These are phyloP conservation scores for Miichthys miiuy DNA, from an alignment of 2,797 vertebrate species.

Conservation along the genomic window DNA sequence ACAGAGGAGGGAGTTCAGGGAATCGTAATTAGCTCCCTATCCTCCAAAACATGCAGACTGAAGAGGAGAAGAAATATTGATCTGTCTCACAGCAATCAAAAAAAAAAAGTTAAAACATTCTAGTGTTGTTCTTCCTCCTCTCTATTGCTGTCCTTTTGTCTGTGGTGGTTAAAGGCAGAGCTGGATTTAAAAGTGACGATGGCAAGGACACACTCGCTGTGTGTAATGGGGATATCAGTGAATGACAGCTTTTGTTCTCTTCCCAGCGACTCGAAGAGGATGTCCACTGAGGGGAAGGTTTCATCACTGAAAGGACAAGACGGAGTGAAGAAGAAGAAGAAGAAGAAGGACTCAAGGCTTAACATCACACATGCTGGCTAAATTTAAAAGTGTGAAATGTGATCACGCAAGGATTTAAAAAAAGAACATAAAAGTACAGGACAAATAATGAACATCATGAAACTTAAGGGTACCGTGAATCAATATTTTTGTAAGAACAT, in stretches of 20 bases:
- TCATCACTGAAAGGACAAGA: slow-evolving; percentile 62
- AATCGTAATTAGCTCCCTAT: slow-evolving; percentile 69
- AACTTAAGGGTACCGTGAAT: slow-evolving; percentile 22
- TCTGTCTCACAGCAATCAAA: slow-evolving; percentile 55
- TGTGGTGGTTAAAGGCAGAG: slow-evolving; percentile 27
- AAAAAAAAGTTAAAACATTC: slow-evolving; percentile 26
- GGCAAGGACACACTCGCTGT: slow-evolving; percentile 16
- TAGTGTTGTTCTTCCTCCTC: slow-evolving; percentile 3
- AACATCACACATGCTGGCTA: slow-evolving; percentile 49
- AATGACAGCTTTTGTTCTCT: slow-evolving; percentile 62
- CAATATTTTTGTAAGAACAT: background rate
- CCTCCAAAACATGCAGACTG: slow-evolving; percentile 40
- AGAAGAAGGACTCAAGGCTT: slow-evolving; percentile 17
- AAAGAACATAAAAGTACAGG: slow-evolving; percentile 17
- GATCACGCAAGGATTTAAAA: slow-evolving; percentile 46
- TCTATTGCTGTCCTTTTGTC: slow-evolving; percentile 11
- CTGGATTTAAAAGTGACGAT: slow-evolving; percentile 46
- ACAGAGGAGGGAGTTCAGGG: slow-evolving; percentile 55
- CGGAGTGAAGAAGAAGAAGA: background rate
- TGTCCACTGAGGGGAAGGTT: slow-evolving; percentile 61
- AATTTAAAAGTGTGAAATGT: slow-evolving; percentile 54
- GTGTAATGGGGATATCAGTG: slow-evolving; percentile 60
- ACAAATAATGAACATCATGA: slow-evolving; percentile 26
- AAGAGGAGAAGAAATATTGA: slow-evolving; percentile 48
- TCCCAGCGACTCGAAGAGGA: slow-evolving; percentile 32